Conservation (phyloP, 1,140 invertebrate genomes). For the Anoplolepis gracilipes region DNA sequence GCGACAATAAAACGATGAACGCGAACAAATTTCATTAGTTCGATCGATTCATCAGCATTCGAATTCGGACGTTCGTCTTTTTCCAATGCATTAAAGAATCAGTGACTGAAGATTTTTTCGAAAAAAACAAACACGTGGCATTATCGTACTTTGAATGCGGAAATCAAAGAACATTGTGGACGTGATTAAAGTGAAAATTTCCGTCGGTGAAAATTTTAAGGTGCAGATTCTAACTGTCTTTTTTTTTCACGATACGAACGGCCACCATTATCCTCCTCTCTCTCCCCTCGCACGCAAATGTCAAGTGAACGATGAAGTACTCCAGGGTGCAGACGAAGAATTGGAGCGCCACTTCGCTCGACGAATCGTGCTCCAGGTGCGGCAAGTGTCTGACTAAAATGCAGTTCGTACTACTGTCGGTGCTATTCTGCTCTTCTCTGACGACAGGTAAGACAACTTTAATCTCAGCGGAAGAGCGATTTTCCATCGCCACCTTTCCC, state of each 20-base stretch:
- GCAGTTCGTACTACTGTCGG: constrained; percentile 69
- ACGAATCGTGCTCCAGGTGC: constrained; percentile 69
- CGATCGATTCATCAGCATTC: constrained; percentile 15
- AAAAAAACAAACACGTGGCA: background rate
- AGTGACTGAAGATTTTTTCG: background rate
- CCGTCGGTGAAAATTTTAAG: constrained; percentile 5
- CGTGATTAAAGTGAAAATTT: constrained; percentile 21
- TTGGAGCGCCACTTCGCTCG: constrained; percentile 58
- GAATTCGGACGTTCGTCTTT: background rate
- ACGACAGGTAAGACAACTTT: constrained; percentile 73
- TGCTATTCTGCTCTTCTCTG: constrained; percentile 62
- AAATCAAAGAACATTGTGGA: background rate
- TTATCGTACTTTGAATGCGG: background rate
- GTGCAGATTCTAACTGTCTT: constrained; percentile 4
- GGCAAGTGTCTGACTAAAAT: constrained; percentile 72
- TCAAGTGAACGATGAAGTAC: constrained; percentile 71
- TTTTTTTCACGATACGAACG: constrained; percentile 22
- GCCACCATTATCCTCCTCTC: constrained; percentile 8
- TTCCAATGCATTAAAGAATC: background rate
- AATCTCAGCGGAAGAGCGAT: constrained; percentile 44
- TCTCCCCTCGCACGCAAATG: constrained; percentile 51
- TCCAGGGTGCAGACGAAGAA: constrained; percentile 50
- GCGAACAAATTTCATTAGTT: constrained; percentile 24
- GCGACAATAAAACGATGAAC: constrained; percentile 14
- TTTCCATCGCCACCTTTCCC: background rate